Percentiles rank a stretch among this genome's conserved stretches.
Evolutionary conservation across 2,113 vertebrate genomes (phyloP).

Genomic region (Theropithecus gelada): DNA sequence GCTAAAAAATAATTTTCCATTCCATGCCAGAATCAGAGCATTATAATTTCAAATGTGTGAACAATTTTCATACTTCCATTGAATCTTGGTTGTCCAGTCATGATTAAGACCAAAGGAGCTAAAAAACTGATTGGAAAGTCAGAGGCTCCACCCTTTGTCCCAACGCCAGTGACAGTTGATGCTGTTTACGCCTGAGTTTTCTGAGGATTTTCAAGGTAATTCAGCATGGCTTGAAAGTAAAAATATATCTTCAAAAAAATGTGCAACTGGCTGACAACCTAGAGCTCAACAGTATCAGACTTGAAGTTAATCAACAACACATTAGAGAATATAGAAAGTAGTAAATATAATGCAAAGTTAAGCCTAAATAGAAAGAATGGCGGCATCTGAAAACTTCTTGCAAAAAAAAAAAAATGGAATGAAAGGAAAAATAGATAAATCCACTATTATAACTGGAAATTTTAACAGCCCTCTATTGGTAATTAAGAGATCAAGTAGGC

Average conservation of each 20-base stretch:
- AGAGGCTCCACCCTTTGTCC: not conserved
- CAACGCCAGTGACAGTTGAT: not conserved
- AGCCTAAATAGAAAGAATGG: slow-evolving; percentile 33
- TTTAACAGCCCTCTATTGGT: not conserved
- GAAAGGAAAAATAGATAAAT: not conserved
- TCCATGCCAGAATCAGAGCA: not conserved
- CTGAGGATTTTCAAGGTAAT: not conserved
- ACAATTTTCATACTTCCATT: not conserved
- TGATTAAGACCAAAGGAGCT: slow-evolving; percentile 8
- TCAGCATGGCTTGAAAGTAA: slow-evolving; percentile 55
- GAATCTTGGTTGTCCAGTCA: not conserved
- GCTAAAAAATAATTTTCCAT: not conserved
- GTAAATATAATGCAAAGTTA: slow-evolving; percentile 29
- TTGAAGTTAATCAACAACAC: not conserved
- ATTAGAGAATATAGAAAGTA: slow-evolving; percentile 39
- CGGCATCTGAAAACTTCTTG: not conserved
- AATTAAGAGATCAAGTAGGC: not conserved
- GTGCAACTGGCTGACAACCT: slow-evolving; percentile 38
- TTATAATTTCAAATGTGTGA: slow-evolving; percentile 13
- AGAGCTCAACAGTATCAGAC: slow-evolving; percentile 60
- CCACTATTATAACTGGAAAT: not conserved
- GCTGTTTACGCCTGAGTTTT: not conserved
- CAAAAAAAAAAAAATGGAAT: not conserved
- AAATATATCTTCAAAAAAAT: slow-evolving; percentile 45
- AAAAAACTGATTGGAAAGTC: not conserved